phyloP scores from a whole-genome alignment of 2,888 invertebrate genomes.

The Idaea aversata region DNA sequence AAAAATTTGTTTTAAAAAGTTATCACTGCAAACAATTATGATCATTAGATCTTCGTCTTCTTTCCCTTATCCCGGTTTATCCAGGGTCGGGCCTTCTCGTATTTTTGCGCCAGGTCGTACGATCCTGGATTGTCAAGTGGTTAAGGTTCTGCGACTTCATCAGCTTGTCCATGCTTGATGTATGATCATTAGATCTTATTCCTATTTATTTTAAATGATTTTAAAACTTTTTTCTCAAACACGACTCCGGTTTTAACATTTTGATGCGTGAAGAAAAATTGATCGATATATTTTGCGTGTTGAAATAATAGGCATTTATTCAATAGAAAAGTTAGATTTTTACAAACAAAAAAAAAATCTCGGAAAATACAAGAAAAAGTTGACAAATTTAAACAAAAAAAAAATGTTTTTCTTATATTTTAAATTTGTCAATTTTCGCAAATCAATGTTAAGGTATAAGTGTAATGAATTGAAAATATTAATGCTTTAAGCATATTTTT shows the following conservation, averaged over 20 bases:
- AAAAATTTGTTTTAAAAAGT: not conserved
- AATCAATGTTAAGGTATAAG: not conserved
- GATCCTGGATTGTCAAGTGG: too few relatives aligned
- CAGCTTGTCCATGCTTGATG: too few relatives aligned
- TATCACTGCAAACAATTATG: not conserved
- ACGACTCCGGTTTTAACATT: slow-evolving; percentile 29
- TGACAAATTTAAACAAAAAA: not conserved
- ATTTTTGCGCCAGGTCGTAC: too few relatives aligned
- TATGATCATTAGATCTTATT: not conserved
- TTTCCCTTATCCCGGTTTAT: too few relatives aligned
- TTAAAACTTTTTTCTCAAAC: slow-evolving; percentile 22
- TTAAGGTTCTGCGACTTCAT: too few relatives aligned
- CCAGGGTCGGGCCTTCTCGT: too few relatives aligned
- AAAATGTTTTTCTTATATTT: not conserved
- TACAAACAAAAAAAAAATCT: not conserved
- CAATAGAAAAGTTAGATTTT: slow-evolving; percentile 38
- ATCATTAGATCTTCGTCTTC: too few relatives aligned
- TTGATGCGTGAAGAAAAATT: slow-evolving; percentile 43
- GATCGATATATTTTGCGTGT: slow-evolving; percentile 41
- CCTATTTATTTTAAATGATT: not conserved
- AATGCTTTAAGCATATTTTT: not conserved
- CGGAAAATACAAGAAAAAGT: not conserved
- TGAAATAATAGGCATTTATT: slow-evolving; percentile 63
- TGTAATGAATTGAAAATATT: not conserved
- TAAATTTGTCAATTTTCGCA: not conserved